Conservation (phyloP, 1,140 invertebrate species). For the Odontomachus brunneus region DNA sequence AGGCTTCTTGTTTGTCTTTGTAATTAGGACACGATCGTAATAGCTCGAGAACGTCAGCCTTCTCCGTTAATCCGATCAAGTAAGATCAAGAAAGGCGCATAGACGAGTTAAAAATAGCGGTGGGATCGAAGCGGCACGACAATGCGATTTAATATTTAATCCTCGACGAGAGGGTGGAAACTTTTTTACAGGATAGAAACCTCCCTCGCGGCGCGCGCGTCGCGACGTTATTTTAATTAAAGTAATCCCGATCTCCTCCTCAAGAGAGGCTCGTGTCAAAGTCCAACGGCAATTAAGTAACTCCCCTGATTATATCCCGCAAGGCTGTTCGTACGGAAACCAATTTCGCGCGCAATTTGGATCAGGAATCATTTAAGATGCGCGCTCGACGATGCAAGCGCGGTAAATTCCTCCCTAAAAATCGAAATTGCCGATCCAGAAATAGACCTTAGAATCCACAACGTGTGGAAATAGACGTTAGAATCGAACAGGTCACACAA, state of each 20-base stretch:
- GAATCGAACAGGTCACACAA: too few species aligned
- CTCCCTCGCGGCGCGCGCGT: not conserved
- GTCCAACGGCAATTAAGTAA: constrained; percentile 53
- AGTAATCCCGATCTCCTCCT: constrained; percentile 44
- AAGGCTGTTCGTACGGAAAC: constrained; percentile 32
- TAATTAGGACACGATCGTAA: constrained; percentile 30
- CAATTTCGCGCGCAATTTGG: constrained; percentile 49
- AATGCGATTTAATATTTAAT: constrained; percentile 34
- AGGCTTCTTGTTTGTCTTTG: constrained; percentile 19
- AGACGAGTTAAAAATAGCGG: constrained; percentile 8
- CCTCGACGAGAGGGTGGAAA: not conserved
- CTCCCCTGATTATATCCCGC: constrained; percentile 27
- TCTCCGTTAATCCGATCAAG: constrained; percentile 3
- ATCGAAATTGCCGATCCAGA: not conserved
- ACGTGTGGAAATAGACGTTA: too few species aligned
- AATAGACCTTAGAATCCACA: too few species aligned
- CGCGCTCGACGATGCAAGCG: not conserved
- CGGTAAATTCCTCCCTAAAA: not conserved
- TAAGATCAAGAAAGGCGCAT: constrained; percentile 15
- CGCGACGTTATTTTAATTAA: constrained; percentile 47
- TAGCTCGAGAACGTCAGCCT: constrained; percentile 18
- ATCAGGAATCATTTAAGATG: constrained; percentile 41
- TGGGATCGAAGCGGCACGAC: not conserved
- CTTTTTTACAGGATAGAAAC: not conserved
- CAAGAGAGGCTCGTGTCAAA: constrained; percentile 35